Base-by-base conservation (phyloP, 2,888 invertebrate species). In the Eilema griseolum region DNA sequence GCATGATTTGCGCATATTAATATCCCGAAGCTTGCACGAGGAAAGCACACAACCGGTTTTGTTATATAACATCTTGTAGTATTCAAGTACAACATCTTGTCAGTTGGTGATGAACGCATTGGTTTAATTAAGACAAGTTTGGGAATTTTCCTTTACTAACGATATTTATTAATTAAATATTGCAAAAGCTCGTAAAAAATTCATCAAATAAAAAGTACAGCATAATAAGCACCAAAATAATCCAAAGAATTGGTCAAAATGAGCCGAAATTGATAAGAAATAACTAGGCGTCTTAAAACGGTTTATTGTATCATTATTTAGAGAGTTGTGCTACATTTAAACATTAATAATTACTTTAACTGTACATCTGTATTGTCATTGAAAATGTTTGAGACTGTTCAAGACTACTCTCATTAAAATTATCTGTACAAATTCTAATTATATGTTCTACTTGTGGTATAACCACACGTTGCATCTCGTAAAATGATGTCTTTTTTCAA, bases 1-100 rank as follows among this genome's bases (percentile, higher is more conserved):
- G 90, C 90, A 90, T 91, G 91, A 91, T 91, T 89, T 89, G 88
- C 84, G 87, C 89, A 91, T 90, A 92, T 92, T 92, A 92, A 92
- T 91, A 91, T 86, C 86, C 82, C 81, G 81, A 81, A 85, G 84
- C 77, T 81, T 83, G 86, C 84, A 85, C 72, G 77, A 71, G 70
- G 69, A 70, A 67, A 77, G 73, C 71, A 79, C 76, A 81, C 76
- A 82, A 63, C 69, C 37, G 65, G 72, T 71, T 68, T 41, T 41
- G 46, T 59, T 66, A 60, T 59, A 66, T 74, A 70, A 71, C 75
- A 80, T 63, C 70, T 61, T 66, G 62, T 59, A 37, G 57, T 67
- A 68, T 61, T n/a, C 66, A 78, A 63, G 75, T 73, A 70, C 67
- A 78, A 72, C 78, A 72, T 79, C 77, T 81, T 77, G 77, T 74